These are phyloP conservation scores for Acanthurus lineatus DNA, from an alignment of 2,797 vertebrate species.

Conservation along the genomic window DNA sequence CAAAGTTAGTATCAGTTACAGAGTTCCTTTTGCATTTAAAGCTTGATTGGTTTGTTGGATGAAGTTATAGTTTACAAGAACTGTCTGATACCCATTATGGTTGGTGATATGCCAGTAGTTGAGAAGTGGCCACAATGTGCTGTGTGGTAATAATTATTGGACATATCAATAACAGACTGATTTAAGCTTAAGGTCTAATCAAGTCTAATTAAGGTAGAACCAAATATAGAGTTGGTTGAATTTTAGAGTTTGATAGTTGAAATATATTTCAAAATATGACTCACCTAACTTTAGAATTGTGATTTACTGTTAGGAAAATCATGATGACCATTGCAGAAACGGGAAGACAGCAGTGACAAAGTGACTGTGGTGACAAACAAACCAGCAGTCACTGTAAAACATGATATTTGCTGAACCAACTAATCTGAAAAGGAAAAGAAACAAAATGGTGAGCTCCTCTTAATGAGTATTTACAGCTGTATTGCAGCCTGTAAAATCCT, in stretches of 20 bases:
- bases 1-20: background rate
- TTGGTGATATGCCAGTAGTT: background rate
- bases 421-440: background rate
- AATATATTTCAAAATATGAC: background rate
- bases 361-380: background rate
- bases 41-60: background rate
- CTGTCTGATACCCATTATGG: background rate
- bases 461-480: background rate
- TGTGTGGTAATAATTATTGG: background rate
- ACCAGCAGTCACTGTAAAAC: background rate
- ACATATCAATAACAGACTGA: background rate
- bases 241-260: background rate
- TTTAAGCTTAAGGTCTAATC: background rate
- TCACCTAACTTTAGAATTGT: background rate
- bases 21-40: background rate
- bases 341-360: background rate
- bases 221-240: too few species aligned
- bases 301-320: background rate
- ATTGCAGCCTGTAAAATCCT: too few species aligned
- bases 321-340: background rate
- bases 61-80: background rate
- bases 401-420: constrained; percentile 2
- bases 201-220: too few species aligned
- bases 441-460: background rate
- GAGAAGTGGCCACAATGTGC: too few species aligned